A percentile compares a stretch with the other conserved stretches of the same genome.
Evolutionary conservation across 2,797 vertebrate genomes (phyloP).

Genomic region (Meda fulgida): DNA sequence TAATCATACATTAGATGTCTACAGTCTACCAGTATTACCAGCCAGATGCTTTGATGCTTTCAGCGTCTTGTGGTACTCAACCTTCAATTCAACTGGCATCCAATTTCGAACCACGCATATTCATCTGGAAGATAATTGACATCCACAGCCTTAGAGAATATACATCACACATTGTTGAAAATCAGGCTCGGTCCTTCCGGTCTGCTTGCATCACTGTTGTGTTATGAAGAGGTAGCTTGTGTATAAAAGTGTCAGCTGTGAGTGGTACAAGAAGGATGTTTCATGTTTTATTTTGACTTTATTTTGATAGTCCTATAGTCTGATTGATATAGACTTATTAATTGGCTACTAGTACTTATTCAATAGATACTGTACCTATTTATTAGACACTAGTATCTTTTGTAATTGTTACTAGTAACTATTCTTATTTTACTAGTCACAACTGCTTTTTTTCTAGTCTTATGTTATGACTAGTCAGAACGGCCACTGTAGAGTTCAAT

Average conservation of each 20-base stretch:
- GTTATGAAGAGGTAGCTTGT: slow-evolving; percentile 6
- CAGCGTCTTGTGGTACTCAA: neutral
- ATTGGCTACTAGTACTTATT: too few relatives aligned
- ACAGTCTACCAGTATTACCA: slow-evolving; percentile 25
- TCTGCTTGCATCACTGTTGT: slow-evolving; percentile 29
- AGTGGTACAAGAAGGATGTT: slow-evolving; percentile 22
- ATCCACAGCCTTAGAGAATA: slow-evolving; percentile 38
- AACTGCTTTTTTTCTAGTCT: too few relatives aligned
- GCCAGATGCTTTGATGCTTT: slow-evolving; percentile 33
- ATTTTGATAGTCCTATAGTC: neutral
- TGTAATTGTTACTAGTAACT: too few relatives aligned
- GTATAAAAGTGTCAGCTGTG: neutral
- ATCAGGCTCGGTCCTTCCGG: neutral
- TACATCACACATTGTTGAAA: slow-evolving; percentile 29
- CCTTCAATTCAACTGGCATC: slow-evolving; percentile 12
- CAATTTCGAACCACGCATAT: slow-evolving; percentile 44
- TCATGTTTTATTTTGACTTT: neutral
- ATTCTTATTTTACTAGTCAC: too few relatives aligned
- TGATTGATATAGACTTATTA: too few relatives aligned
- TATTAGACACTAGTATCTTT: too few relatives aligned
- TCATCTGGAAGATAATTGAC: slow-evolving; percentile 49
- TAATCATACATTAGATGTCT: slow-evolving; percentile 34
- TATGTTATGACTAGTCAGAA: too few relatives aligned
- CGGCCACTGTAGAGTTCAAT: too few relatives aligned
- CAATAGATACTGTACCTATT: too few relatives aligned